Evolutionary conservation across 1,140 invertebrate genomes (phyloP).

Genomic region (Sycophila sp.): DNA sequence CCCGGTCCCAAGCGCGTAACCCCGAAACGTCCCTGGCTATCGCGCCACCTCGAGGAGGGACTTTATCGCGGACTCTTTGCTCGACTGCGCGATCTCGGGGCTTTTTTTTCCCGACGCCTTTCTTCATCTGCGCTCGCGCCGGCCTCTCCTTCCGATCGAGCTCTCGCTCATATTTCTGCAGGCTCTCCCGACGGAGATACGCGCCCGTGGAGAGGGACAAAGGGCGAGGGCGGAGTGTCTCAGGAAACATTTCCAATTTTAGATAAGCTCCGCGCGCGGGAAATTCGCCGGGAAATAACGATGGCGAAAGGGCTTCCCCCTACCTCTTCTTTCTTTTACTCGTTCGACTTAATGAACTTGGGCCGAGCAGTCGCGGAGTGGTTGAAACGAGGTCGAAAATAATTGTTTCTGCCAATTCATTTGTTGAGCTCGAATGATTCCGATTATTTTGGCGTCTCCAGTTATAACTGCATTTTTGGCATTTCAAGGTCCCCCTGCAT

Average conservation of each 20-base stretch:
- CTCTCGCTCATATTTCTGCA: neutral
- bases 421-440: too few species aligned
- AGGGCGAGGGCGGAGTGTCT: neutral
- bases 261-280: constrained; percentile 26
- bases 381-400: neutral
- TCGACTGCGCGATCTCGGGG: constrained; percentile 3
- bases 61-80: constrained; percentile 9
- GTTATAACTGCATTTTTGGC: too few species aligned
- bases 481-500: too few species aligned
- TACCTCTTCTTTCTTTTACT: neutral
- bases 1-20: constrained; percentile 4
- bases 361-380: neutral
- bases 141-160: neutral
- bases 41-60: neutral
- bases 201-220: neutral
- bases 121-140: neutral
- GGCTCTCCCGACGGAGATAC: neutral
- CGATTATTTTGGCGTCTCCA: too few species aligned
- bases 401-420: neutral
- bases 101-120: neutral
- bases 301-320: neutral
- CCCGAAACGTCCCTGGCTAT: neutral
- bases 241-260: constrained; percentile 35
- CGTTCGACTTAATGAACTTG: constrained; percentile 10
- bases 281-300: constrained; percentile 28